phyloP scores from a whole-genome alignment of 1,140 invertebrate genomes.

The Popillia japonica region DNA sequence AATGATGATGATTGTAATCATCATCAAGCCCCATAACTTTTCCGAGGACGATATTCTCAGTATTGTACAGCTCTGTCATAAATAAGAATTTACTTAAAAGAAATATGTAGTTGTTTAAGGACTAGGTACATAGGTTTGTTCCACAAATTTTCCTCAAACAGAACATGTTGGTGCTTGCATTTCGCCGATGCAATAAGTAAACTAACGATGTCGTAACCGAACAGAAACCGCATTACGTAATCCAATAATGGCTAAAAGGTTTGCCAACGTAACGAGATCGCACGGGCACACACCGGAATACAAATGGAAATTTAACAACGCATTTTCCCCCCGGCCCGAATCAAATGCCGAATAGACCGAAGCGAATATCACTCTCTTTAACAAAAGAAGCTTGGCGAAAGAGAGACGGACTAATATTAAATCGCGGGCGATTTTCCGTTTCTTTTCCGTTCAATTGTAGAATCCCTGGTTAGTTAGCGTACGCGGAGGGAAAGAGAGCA shows the following conservation, averaged over 20 bases:
- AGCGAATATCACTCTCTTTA: background rate
- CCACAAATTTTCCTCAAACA: too few species aligned
- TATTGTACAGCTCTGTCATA: too few species aligned
- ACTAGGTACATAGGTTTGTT: too few species aligned
- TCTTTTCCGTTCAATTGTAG: background rate
- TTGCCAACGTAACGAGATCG: slow-evolving; percentile 36
- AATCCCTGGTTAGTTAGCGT: too few species aligned
- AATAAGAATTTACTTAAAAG: too few species aligned
- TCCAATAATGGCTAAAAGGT: slow-evolving; percentile 37
- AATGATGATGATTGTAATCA: too few species aligned
- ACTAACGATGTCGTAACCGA: slow-evolving; percentile 9
- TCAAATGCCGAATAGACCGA: background rate
- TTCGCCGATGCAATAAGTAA: background rate
- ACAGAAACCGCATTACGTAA: slow-evolving; percentile 26
- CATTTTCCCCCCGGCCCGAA: background rate
- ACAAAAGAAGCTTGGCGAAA: background rate
- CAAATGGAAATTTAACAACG: slow-evolving; percentile 37
- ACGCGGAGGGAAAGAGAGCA: background rate
- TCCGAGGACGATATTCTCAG: too few species aligned
- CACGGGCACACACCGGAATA: slow-evolving; percentile 28
- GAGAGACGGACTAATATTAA: background rate
- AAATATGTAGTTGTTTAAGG: too few species aligned
- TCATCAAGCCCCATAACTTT: too few species aligned
- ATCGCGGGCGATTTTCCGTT: background rate
- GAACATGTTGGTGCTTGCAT: background rate